Conservation (phyloP, 2,888 invertebrate genomes). For the Hypercompe scribonia region DNA sequence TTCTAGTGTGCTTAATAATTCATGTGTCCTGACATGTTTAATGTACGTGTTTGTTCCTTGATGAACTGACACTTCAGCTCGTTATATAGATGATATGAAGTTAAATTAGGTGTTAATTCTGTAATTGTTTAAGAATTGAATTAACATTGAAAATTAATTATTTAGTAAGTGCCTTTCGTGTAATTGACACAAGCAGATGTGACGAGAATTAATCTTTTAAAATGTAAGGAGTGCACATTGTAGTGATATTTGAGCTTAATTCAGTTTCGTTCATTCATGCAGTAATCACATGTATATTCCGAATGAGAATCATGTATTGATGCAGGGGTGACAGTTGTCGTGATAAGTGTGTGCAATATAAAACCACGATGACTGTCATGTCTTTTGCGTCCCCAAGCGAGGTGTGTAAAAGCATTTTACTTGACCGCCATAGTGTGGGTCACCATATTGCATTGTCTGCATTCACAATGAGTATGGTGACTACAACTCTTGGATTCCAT, state of each 20-base stretch:
- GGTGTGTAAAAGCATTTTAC: too few relatives aligned
- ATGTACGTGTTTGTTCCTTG: slow-evolving; percentile 31
- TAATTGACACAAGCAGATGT: neutral
- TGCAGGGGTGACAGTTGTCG: too few relatives aligned
- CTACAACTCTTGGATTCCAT: too few relatives aligned
- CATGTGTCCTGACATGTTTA: slow-evolving; percentile 23
- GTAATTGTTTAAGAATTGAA: neutral
- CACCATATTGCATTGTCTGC: too few relatives aligned
- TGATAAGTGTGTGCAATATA: too few relatives aligned
- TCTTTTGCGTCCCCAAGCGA: too few relatives aligned
- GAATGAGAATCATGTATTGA: too few relatives aligned
- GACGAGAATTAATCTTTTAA: neutral
- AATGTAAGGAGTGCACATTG: neutral
- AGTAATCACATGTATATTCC: neutral
- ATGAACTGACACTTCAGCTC: slow-evolving; percentile 12
- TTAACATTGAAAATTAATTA: slow-evolving; percentile 1
- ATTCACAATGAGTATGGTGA: too few relatives aligned
- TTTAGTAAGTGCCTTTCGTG: neutral
- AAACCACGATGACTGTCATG: too few relatives aligned
- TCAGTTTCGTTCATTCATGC: neutral
- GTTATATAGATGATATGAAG: slow-evolving; percentile 35
- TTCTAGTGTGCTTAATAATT: slow-evolving; percentile 41
- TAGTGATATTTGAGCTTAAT: neutral
- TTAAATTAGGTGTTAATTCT: slow-evolving; percentile 22
- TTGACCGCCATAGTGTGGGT: too few relatives aligned